phyloP scores from a whole-genome alignment of 2,113 vertebrate genomes.

The Paracanthobrama guichenoti region DNA sequence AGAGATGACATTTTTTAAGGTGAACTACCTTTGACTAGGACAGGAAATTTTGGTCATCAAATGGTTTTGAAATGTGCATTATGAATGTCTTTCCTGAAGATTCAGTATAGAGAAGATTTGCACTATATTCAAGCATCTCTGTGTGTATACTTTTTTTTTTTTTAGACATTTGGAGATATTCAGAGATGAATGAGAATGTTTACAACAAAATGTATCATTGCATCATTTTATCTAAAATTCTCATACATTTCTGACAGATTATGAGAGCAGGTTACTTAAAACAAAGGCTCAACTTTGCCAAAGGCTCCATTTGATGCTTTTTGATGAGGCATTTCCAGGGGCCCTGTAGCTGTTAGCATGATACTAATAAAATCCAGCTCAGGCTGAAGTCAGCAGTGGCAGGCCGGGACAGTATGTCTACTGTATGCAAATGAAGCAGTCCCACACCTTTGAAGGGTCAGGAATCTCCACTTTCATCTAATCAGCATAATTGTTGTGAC shows the following conservation, averaged over 20 bases:
- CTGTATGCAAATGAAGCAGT: slow-evolving; percentile 59
- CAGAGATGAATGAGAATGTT: background rate
- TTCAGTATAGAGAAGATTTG: background rate
- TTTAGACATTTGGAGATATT: background rate
- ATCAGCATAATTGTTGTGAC: slow-evolving; percentile 69
- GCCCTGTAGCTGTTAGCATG: slow-evolving; percentile 31
- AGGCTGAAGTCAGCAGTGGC: slow-evolving; percentile 49
- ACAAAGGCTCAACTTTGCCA: slow-evolving; percentile 1
- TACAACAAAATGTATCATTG: background rate
- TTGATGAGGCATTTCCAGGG: slow-evolving; percentile 33
- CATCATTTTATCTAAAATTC: background rate
- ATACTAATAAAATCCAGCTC: slow-evolving; percentile 49
- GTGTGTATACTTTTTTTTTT: background rate
- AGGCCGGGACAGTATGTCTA: slow-evolving; percentile 47
- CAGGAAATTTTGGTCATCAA: background rate
- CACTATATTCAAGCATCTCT: background rate
- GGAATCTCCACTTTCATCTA: slow-evolving; percentile 59
- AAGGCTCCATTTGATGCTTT: slow-evolving; percentile 14
- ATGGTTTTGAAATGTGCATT: background rate
- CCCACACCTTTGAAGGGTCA: slow-evolving; percentile 65
- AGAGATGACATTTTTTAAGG: background rate
- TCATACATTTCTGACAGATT: background rate
- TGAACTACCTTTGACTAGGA: background rate
- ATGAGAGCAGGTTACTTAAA: background rate
- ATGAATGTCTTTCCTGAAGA: background rate